phyloP scores from a whole-genome alignment of 2,888 invertebrate species.

The Drosophila colorata region DNA sequence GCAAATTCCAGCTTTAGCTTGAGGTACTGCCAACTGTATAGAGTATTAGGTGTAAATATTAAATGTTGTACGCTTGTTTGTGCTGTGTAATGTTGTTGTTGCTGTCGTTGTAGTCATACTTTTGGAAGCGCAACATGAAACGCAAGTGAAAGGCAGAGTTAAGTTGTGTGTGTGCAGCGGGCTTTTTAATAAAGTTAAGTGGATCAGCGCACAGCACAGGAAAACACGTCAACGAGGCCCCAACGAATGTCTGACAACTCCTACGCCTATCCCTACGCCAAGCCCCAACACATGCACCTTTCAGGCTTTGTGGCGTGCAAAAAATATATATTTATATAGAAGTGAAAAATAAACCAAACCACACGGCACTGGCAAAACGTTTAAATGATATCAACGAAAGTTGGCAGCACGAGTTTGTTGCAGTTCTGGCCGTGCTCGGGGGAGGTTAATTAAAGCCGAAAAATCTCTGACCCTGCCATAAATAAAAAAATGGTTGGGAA shows the following conservation, averaged over 20 bases:
- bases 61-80: constrained; percentile 10
- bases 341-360: constrained; percentile 41
- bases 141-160: constrained; percentile 27
- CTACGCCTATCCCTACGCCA: neutral
- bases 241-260: constrained; percentile 28
- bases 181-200: constrained; percentile 69
- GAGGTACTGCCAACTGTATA: neutral
- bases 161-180: constrained; percentile 27
- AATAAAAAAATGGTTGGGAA: constrained; percentile 7
- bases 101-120: constrained; percentile 16
- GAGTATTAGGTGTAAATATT: constrained; percentile 28
- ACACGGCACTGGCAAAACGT: constrained; percentile 25
- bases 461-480: constrained; percentile 14
- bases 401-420: constrained; percentile 1
- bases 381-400: constrained; percentile 31
- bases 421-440: constrained; percentile 18
- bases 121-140: constrained; percentile 38
- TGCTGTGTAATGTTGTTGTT: constrained; percentile 4
- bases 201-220: constrained; percentile 51
- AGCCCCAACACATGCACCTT: neutral
- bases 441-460: constrained; percentile 69
- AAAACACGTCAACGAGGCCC: constrained; percentile 14
- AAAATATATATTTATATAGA: constrained; percentile 9
- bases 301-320: constrained; percentile 49
- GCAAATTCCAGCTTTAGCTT: neutral